These are phyloP conservation scores for Sericinus montela DNA, from an alignment of 2,888 invertebrate genomes.

Conservation along the genomic window DNA sequence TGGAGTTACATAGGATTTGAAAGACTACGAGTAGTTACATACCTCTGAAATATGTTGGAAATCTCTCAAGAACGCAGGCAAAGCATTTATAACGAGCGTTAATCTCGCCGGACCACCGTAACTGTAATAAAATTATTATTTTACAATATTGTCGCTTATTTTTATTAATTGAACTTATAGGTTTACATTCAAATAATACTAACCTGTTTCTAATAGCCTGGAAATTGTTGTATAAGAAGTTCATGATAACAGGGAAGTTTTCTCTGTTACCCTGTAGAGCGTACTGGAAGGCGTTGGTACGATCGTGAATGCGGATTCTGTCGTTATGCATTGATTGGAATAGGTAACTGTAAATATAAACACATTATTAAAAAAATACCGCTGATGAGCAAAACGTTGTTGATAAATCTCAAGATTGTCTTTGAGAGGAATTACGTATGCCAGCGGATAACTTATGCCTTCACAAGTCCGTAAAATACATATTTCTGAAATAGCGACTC, in stretches of 20 bases:
- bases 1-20: too few species aligned
- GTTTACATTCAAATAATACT: slow-evolving; percentile 23
- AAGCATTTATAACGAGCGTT: slow-evolving; percentile 38
- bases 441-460: too few species aligned
- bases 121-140: slow-evolving; percentile 31
- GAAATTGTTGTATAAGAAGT: slow-evolving; percentile 63
- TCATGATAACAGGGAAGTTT: slow-evolving; percentile 73
- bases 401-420: too few species aligned
- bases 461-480: too few species aligned
- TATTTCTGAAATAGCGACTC: too few species aligned
- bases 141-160: background rate
- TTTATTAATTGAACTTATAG: too few species aligned
- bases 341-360: slow-evolving; percentile 65
- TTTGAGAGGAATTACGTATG: too few species aligned
- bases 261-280: slow-evolving; percentile 77
- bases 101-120: slow-evolving; percentile 60
- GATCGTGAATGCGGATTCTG: slow-evolving; percentile 69
- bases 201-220: slow-evolving; percentile 43
- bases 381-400: too few species aligned
- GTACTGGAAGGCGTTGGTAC: slow-evolving; percentile 60
- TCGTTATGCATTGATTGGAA: slow-evolving; percentile 57
- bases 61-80: slow-evolving; percentile 47
- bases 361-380: too few species aligned
- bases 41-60: slow-evolving; percentile 45
- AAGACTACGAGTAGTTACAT: too few species aligned